A percentile compares a stretch with the other conserved stretches of the same genome.
Conservation (phyloP, 2,888 invertebrate species). For the Harpagoxenus sublaevis region DNA sequence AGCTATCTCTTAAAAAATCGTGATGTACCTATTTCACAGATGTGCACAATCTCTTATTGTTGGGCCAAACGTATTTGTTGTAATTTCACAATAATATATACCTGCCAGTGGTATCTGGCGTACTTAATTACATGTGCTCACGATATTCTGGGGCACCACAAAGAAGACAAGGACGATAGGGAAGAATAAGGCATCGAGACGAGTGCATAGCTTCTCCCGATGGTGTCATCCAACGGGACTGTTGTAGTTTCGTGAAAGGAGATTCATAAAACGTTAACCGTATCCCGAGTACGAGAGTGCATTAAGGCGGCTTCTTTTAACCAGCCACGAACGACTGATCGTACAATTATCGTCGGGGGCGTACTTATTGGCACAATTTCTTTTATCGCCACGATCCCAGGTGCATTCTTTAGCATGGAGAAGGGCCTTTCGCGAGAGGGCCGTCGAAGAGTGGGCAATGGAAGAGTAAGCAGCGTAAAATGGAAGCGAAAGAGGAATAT, state of each 20-base stretch:
- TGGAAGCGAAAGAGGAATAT: conserved; percentile 20
- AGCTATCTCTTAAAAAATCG: neutral
- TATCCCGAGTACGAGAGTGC: conserved; percentile 41
- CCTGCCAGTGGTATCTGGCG: neutral
- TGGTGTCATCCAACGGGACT: conserved; percentile 15
- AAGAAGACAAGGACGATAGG: conserved; percentile 8
- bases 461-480: conserved; percentile 10
- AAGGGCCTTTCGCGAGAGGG: conserved; percentile 26
- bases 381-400: conserved; percentile 74
- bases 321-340: conserved; percentile 64
- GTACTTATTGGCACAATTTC: conserved; percentile 74
- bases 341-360: conserved; percentile 67
- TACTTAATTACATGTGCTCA: conserved; percentile 16
- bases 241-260: conserved; percentile 21
- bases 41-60: neutral
- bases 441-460: conserved; percentile 5
- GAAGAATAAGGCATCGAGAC: neutral
- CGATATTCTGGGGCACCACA: neutral
- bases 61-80: neutral
- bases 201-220: conserved; percentile 25
- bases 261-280: conserved; percentile 57
- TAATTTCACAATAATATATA: neutral
- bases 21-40: neutral
- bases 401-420: conserved; percentile 65
- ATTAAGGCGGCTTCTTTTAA: conserved; percentile 47